Percentiles rank a stretch among this genome's conserved stretches.
These are phyloP conservation scores for Trimorus sp. DNA, from an alignment of 2,888 invertebrate genomes.

Conservation along the genomic window DNA sequence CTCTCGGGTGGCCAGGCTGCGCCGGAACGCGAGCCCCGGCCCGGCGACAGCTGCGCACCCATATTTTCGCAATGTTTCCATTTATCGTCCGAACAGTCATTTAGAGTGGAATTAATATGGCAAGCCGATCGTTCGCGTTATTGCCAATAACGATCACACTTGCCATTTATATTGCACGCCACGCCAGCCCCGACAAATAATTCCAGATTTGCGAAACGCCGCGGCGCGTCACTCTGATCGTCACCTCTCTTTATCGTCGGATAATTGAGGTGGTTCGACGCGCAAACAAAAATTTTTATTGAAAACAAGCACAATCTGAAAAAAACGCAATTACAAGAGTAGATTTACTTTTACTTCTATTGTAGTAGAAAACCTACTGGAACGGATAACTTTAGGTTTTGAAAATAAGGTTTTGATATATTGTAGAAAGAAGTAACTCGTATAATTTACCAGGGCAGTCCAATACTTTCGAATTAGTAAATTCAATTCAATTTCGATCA, in stretches of 20 bases:
- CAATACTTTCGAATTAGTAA: too few relatives aligned
- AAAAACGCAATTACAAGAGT: too few relatives aligned
- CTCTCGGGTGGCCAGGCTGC: constrained; percentile 8
- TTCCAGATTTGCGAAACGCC: constrained; percentile 35
- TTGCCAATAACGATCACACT: constrained; percentile 61
- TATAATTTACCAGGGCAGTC: too few relatives aligned
- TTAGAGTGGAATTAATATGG: constrained; percentile 67
- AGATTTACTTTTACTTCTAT: too few relatives aligned
- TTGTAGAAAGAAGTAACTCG: too few relatives aligned
- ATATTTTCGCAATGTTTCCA: constrained; percentile 68
- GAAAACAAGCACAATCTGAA: too few relatives aligned
- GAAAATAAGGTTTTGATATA: too few relatives aligned
- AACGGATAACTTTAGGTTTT: too few relatives aligned
- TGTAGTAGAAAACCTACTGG: too few relatives aligned
- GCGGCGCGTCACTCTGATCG: constrained; percentile 22
- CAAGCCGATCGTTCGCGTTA: constrained; percentile 58
- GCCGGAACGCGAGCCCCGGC: constrained; percentile 1
- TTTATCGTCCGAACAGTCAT: constrained; percentile 66
- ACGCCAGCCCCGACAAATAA: constrained; percentile 49
- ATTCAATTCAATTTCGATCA: too few relatives aligned
- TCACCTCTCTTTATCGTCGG: not conserved
- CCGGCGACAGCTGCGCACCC: constrained; percentile 64
- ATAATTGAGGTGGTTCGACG: constrained; percentile 28
- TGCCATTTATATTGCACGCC: constrained; percentile 56
- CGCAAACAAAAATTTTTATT: too few relatives aligned